Percentiles rank a stretch among this genome's conserved stretches.
phyloP scores from a whole-genome alignment of 2,888 invertebrate species.

The Phragmatobia fuliginosa region DNA sequence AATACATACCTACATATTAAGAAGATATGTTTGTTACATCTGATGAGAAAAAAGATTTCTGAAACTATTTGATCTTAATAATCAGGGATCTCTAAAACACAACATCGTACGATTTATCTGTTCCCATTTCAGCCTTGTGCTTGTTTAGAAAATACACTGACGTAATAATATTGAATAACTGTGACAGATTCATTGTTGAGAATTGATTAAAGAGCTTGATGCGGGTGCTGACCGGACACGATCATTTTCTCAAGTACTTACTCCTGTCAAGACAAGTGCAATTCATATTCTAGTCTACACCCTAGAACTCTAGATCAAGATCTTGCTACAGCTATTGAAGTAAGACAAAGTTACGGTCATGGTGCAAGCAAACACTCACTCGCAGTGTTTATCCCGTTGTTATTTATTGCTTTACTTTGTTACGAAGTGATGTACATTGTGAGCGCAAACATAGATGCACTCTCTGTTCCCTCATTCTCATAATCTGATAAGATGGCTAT shows the following conservation, averaged over 20 bases:
- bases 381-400: no score
- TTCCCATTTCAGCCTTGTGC: not conserved
- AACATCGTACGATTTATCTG: not conserved
- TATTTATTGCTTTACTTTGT: no score
- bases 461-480: no score
- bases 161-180: not conserved
- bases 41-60: no score
- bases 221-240: not conserved
- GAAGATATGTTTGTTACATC: no score
- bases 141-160: not conserved
- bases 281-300: not conserved
- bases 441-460: no score
- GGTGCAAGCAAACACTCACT: no score
- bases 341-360: not conserved
- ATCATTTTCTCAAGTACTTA: not conserved
- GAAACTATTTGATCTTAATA: no score
- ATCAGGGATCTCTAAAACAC: not conserved
- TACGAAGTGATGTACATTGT: no score
- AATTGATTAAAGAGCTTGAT: not conserved
- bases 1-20: no score
- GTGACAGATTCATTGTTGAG: not conserved
- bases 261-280: not conserved
- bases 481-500: no score
- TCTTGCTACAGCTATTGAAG: not conserved
- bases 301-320: no score